Base-by-base conservation (phyloP, 37 sponge, comb jelly and placozoan species). In the Mnemiopsis leidyi region DNA sequence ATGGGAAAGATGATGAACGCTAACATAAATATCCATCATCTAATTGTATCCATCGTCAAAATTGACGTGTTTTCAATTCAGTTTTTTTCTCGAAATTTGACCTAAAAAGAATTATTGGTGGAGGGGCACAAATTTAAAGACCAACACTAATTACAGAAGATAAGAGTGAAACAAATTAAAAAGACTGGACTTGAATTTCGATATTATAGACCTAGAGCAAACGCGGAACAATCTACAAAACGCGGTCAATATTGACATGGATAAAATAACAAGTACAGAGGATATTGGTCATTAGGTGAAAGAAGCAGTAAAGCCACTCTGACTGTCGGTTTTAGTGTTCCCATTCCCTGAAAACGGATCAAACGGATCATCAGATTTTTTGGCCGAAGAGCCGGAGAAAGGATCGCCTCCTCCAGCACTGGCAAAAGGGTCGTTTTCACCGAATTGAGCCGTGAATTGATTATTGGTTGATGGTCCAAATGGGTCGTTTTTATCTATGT, bases 251-350 rank as follows among this genome's bases (percentile, higher is more conserved):
- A 13, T 48, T 48, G 13, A 48, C 61, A 48, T 48, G 61, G 61
- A 18, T 48, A 48, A 48, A 48, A 48, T 48, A 48, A 48, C 61
- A 48, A 48, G 61, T 48, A 48, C 9, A 48, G 9, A 25, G n/a
- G n/a, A n/a, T n/a, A n/a, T n/a, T n/a, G 73, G 29, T 69, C 73
- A 69, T 25, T 69, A 69, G 29, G 73, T n/a, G 73, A 69, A 69
- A 28, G 73, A n/a, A 28, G 73, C 73, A 23, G 73, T 69, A 25
- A 69, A 69, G 24, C 29, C 73, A 69, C 28, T 25, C 73, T 69
- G 73, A 28, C 73, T 48, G 61, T 48, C 61, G 13, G 61, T 5
- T 48, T 48, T 13, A 48, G 13, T 13, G 13, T 13, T 48, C 13
- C 61, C 61, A 48, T 48, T 48, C 61, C 61, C 61, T 48, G 61